Base-by-base conservation (phyloP, 2,888 invertebrate species). In the Drosophila crucigera region DNA sequence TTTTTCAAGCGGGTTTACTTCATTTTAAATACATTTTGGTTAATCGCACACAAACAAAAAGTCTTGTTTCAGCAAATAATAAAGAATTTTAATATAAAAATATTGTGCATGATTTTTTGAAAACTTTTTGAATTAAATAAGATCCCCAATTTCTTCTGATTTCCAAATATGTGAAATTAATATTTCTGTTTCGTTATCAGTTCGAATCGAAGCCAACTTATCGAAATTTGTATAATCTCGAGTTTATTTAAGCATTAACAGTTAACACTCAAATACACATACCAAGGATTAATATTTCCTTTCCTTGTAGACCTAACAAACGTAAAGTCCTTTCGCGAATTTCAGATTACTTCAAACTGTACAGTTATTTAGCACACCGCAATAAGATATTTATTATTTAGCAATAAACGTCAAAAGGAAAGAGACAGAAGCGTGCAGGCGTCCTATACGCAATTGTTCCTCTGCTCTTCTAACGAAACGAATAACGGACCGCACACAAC, bases 401-500 rank as follows among this genome's bases (percentile, higher is more conserved):
- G 16, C 9, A 14, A 10, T 1, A 22, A 43, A 22, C 6, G 39
- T 19, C n/a, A 14, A 31, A n/a, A 56, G 56, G 16, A 25, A 31
- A 4, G n/a, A 9, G 39, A 10, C 6, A 22, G 30, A 47, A 28
- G 61, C 37, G 28, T 39, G 25, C 19, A 31, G 63, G 59, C 61
- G 43, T 33, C 79, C 78, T 82, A 69, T 69, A 68, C 68, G 69
- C 47, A 67, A 79, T 58, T 53, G 7, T 37, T 5, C 11, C 19
- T 35, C 31, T 49, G 2, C 35, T 9, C 22, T 28, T 30, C 19
- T 2, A 49, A 59, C 43, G 54, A 59, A 61, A n/a, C 41, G 19
- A 50, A 39, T 35, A 55, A 28, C 69, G 43, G 60, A 82, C 90
- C 82, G 82, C 74, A 80, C 90, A 87, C 79, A 90, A 78, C 79